Evolutionary conservation across 2,113 vertebrate genomes (phyloP).

Genomic region (Cynoglossus semilaevis): DNA sequence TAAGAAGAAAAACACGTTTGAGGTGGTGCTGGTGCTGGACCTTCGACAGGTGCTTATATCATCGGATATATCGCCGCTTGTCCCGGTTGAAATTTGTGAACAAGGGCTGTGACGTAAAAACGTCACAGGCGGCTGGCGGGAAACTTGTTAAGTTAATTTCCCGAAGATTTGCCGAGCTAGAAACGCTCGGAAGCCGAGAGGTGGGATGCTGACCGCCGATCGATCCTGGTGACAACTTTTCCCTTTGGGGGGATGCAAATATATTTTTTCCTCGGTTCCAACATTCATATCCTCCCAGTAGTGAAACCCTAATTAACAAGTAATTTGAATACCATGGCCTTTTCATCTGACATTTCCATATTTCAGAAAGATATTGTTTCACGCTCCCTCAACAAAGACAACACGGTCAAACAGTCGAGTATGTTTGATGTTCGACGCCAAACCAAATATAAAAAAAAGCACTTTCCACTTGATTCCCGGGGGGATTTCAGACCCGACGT

Average conservation of each 20-base stretch:
- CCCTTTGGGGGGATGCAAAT: slow-evolving; percentile 74
- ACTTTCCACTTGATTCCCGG: slow-evolving; percentile 4
- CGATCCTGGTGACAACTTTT: slow-evolving; percentile 69
- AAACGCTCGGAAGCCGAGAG: slow-evolving; percentile 48
- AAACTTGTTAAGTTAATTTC: slow-evolving; percentile 45
- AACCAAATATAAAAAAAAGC: neutral
- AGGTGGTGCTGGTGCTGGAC: neutral
- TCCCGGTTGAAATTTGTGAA: neutral
- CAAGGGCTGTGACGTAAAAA: slow-evolving; percentile 11
- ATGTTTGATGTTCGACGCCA: neutral
- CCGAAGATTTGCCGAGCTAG: slow-evolving; percentile 60
- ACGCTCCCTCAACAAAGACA: slow-evolving; percentile 48
- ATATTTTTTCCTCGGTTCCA: slow-evolving; percentile 64
- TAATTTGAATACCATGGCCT: slow-evolving; percentile 70
- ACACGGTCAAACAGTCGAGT: slow-evolving; percentile 29
- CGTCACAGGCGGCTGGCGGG: slow-evolving; percentile 11
- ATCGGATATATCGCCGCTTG: neutral
- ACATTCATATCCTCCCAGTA: slow-evolving; percentile 60
- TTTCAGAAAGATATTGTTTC: slow-evolving; percentile 62
- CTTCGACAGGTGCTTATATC: slow-evolving; percentile 10
- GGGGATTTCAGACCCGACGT: slow-evolving; percentile 5
- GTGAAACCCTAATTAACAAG: slow-evolving; percentile 68
- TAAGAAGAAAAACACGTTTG: slow-evolving; percentile 22
- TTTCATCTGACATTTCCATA: slow-evolving; percentile 68
- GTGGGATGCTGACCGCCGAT: slow-evolving; percentile 62